Conservation (phyloP, 2,888 invertebrate genomes). For the Netelia melanura region DNA sequence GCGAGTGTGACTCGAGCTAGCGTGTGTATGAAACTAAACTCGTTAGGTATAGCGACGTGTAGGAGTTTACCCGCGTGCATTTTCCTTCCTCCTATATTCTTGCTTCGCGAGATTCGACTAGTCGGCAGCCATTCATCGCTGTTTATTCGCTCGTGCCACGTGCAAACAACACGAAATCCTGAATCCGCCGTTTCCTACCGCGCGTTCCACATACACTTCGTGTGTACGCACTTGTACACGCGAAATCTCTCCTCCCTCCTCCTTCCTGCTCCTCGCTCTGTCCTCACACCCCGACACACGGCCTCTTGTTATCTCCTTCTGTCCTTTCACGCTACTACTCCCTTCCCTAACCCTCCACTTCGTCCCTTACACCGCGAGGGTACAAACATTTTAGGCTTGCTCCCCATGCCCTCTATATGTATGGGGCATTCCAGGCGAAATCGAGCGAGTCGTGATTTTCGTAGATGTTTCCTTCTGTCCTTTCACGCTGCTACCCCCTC, state of each 20-base stretch:
- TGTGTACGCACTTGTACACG: constrained; percentile 29
- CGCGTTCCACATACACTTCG: constrained; percentile 15
- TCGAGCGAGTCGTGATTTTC: too few relatives aligned
- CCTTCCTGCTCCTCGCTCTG: not conserved
- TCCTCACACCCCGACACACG: not conserved
- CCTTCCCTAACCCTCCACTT: not conserved
- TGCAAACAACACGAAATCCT: constrained; percentile 65
- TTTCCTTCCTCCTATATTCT: not conserved
- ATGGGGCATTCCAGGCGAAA: too few relatives aligned
- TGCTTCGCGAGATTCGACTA: constrained; percentile 57
- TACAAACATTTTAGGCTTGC: constrained; percentile 22
- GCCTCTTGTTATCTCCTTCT: constrained; percentile 51
- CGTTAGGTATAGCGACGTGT: constrained; percentile 37
- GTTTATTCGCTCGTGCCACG: constrained; percentile 71
- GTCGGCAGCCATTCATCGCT: constrained; percentile 77
- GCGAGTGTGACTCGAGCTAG: not conserved
- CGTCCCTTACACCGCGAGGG: not conserved
- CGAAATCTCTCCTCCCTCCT: not conserved
- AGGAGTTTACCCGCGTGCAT: constrained; percentile 16
- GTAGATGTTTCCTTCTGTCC: constrained; percentile 26
- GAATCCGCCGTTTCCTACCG: constrained; percentile 63
- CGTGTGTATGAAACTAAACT: constrained; percentile 44
- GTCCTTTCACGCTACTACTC: constrained; percentile 24
- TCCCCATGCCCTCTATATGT: constrained; percentile 8
- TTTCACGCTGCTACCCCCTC: constrained; percentile 19